These are phyloP conservation scores for Malthinus flaveolus DNA, from an alignment of 2,888 invertebrate species.

Conservation along the genomic window DNA sequence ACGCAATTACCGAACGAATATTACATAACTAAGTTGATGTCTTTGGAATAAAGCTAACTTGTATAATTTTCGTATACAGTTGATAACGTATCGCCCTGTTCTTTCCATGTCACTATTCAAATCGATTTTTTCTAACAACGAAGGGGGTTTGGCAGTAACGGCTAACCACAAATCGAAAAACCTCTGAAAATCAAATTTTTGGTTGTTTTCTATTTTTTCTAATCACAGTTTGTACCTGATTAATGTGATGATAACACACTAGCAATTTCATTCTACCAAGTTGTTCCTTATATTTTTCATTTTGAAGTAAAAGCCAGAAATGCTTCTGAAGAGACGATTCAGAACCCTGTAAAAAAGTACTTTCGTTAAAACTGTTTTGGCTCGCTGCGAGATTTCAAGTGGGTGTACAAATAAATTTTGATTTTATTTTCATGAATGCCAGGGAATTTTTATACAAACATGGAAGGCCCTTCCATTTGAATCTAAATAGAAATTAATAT, in stretches of 20 bases:
- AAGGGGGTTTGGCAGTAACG: conserved; percentile 53
- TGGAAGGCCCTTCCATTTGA: too few relatives aligned
- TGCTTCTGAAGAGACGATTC: conserved; percentile 58
- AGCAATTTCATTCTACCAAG: conserved; percentile 54
- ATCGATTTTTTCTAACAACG: conserved; percentile 56
- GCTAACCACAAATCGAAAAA: conserved; percentile 32
- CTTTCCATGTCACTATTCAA: conserved; percentile 30
- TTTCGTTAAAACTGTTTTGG: neutral
- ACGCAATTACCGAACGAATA: neutral
- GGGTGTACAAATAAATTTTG: neutral
- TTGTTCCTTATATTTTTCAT: conserved; percentile 6
- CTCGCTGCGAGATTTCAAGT: neutral
- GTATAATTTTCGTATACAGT: conserved; percentile 37
- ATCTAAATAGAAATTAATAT: too few relatives aligned
- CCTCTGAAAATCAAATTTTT: conserved; percentile 23
- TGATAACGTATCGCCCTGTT: conserved; percentile 24
- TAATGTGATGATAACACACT: conserved; percentile 56
- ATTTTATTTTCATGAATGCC: neutral
- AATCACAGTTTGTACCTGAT: conserved; percentile 45
- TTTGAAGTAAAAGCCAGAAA: conserved; percentile 51
- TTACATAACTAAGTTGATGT: neutral
- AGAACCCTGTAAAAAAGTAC: conserved; percentile 51
- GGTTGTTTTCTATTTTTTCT: neutral
- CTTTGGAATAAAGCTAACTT: conserved; percentile 25
- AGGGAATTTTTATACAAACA: too few relatives aligned